These are phyloP conservation scores for Pantherophis vulpinus DNA, from an alignment of 2,797 vertebrate genomes.

Conservation along the genomic window DNA sequence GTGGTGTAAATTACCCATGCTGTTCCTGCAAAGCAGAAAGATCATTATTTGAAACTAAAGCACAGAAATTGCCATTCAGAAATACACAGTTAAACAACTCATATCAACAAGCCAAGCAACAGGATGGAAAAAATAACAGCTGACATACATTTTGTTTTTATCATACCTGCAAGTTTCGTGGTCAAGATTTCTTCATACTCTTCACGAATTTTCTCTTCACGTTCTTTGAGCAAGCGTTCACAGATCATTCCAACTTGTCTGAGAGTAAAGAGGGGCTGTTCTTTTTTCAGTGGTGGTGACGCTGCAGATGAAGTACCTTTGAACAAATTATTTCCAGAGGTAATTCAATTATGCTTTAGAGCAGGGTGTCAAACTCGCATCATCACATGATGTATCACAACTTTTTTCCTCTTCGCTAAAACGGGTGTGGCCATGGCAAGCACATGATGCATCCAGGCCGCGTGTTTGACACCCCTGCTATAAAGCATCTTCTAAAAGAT, in stretches of 20 bases:
- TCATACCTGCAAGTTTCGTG: constrained; percentile 91
- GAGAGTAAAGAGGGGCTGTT: constrained; percentile 94
- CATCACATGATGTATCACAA: too few species aligned
- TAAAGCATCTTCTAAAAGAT: background rate
- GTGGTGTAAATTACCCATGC: background rate
- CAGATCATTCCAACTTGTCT: constrained; percentile 97
- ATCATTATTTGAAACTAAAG: background rate
- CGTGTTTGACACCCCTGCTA: background rate
- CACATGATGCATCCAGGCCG: too few species aligned
- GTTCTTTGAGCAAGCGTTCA: constrained; percentile 94
- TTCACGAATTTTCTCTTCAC: constrained; percentile 94
- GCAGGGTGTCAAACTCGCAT: background rate
- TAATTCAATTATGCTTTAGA: constrained; percentile 37
- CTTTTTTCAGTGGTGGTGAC: constrained; percentile 88
- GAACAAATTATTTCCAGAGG: constrained; percentile 41
- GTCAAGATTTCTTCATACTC: constrained; percentile 96
- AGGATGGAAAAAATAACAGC: background rate
- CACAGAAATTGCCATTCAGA: background rate
- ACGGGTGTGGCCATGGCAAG: too few species aligned
- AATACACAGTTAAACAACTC: background rate
- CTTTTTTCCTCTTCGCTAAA: too few species aligned
- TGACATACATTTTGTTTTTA: background rate
- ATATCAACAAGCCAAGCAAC: background rate
- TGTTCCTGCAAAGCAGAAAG: background rate
- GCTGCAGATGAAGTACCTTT: constrained; percentile 80